Conservation (phyloP, 2,113 vertebrate species). For the Podarcis muralis region DNA sequence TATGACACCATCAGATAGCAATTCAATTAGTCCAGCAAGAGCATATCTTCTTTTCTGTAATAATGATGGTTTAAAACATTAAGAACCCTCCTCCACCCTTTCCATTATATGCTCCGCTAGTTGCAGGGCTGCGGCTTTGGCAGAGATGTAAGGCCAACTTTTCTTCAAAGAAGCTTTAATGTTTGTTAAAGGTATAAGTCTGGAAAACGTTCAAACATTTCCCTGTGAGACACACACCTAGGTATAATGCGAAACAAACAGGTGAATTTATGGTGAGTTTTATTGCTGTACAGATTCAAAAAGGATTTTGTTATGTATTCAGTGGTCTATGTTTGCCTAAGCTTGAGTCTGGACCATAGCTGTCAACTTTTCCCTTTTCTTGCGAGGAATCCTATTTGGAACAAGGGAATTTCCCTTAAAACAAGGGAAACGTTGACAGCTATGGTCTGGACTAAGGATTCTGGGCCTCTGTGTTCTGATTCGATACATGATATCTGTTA, state of each 20-base stretch:
- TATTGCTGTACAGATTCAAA: background rate
- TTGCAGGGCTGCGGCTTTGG: background rate
- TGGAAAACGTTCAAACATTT: background rate
- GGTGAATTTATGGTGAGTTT: background rate
- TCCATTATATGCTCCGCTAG: background rate
- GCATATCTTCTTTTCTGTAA: background rate
- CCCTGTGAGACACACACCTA: background rate
- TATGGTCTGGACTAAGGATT: no score
- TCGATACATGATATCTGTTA: no score
- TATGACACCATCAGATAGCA: background rate
- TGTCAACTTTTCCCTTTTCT: no score
- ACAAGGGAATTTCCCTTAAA: no score
- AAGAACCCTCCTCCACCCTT: background rate
- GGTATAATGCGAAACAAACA: background rate
- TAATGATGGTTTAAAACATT: background rate
- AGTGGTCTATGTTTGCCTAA: no score
- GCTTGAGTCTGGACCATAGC: no score
- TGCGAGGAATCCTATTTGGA: no score
- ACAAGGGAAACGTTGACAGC: no score
- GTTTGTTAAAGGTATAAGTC: background rate
- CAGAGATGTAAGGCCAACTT: background rate
- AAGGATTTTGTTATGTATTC: background rate
- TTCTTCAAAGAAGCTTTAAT: background rate
- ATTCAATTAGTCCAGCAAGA: conserved; percentile 20
- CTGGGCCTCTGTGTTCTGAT: no score